Base-by-base conservation (phyloP, 2,113 vertebrate species). In the Sylvietta virens region DNA sequence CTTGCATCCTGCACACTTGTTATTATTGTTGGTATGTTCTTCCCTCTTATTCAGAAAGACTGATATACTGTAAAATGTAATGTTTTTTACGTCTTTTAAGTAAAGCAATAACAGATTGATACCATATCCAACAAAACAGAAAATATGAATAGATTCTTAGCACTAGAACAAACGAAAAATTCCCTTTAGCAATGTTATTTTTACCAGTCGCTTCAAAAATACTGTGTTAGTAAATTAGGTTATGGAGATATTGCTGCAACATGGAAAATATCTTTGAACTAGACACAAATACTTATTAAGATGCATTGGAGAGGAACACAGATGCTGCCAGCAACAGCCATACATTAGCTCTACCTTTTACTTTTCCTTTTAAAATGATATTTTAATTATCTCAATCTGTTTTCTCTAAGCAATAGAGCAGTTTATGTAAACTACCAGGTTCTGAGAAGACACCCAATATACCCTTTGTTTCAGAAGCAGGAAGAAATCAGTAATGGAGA, bases 251-350 rank as follows among this genome's bases (percentile, higher is more conserved):
- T 72, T 76, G 73, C 54, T 14, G 24, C 39, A 60, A 73, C 35
- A 11, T 70, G 31, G 74, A 80, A 97, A 86, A 70, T 62, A 81
- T 22, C 57, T 92, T 62, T 45, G 40, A 90, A 86, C n/a, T 44
- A 94, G 28, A 42, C n/a, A 61, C 33, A 85, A 39, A 73, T 61
- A 31, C 37, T 62, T 66, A 66, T 57, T 77, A 61, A 74, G 76
- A 84, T 44, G 26, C 30, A 18, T 80, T 95, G 40, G 27, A 82
- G 10, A 47, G 13, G 37, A 81, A 83, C 24, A n/a, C 17, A 54
- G 39, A 57, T 81, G 69, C 39, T 94, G 85, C 57, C 53, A 73
- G 27, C 31, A 77, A 11, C 35, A 80, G 11, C 35, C 23, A 65
- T 48, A 13, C 14, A 15, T 79, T 60, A 70, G 11, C 28, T 86